phyloP scores from a whole-genome alignment of 2,797 vertebrate species.

The Arnoldichthys spilopterus region DNA sequence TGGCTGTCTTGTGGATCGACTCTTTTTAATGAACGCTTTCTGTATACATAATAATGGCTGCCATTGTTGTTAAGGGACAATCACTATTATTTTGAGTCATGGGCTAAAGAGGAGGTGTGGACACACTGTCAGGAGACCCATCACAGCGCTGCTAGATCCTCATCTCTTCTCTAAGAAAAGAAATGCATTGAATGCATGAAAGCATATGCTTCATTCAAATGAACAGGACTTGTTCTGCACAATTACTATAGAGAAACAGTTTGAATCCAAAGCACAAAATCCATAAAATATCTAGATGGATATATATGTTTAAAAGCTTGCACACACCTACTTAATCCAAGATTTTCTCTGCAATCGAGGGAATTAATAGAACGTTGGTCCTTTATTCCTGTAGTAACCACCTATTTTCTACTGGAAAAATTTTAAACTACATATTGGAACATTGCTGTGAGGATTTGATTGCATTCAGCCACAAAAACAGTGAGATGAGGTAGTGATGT shows the following conservation, averaged over 20 bases:
- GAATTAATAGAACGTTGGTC: no score
- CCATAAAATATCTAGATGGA: no score
- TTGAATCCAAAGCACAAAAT: neutral
- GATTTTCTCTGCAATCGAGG: no score
- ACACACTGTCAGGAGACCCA: conserved; percentile 21
- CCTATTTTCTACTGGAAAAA: neutral
- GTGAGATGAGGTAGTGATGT: neutral
- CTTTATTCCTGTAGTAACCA: neutral
- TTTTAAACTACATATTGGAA: neutral
- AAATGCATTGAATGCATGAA: neutral
- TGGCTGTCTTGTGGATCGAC: neutral
- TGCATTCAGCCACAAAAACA: neutral
- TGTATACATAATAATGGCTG: conserved; percentile 21
- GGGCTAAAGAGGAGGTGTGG: conserved; percentile 27
- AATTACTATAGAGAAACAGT: no score
- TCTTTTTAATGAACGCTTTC: conserved; percentile 33
- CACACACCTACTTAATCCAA: no score
- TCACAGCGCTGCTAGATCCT: neutral
- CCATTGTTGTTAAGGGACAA: conserved; percentile 19
- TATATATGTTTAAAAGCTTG: no score
- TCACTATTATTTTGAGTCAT: conserved; percentile 31
- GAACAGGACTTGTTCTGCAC: no score
- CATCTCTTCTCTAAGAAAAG: neutral
- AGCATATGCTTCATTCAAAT: neutral
- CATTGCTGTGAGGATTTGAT: no score